Evolutionary conservation across 2,888 invertebrate genomes (phyloP), one percentile per base, ranked within the genome.

Genomic region (Ormia ochracea): DNA sequence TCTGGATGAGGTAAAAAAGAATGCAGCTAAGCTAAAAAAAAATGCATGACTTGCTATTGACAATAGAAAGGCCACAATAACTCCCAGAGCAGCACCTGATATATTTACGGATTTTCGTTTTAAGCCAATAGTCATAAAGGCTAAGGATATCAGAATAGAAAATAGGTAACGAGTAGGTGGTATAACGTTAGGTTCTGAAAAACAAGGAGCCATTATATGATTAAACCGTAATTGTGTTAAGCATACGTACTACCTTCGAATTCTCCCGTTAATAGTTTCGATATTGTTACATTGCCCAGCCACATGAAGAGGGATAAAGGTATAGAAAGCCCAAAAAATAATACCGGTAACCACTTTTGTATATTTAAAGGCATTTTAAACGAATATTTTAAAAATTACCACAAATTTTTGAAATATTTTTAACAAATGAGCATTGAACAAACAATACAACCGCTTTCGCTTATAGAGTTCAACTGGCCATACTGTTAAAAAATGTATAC

Each of bases 21-120:
- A 97, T 3, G 93, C 91, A 14, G 95, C 90, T 33, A 97, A 90
- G 81, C 93, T 92, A 12, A 92, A 92, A 52, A 95, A 89, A 87
- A 96, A 96, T 76, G 94, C 93, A 85, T 94, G 94, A 87, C 93
- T 96, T 61, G 95, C 93, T 26, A 96, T 89, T 2, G 96, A 95
- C 43, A 96, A 87, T 21, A 95, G 89, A 85, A 96, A 94, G 10
- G 95, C 96, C 63, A 96, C 92, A 3, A 94, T 83, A 21, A 94
- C 89, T 4, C 94, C 96, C 78, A 94, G 89, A 3, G 93, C 81
- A 1, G 95, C 95, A 33, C 96, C 96, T 81, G 93, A 94, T 17
- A 91, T 87, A 85, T 92, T 93, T 0, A 96, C 90, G 84, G 94
- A 94, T 82, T 93, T 93, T 81, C 92, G 93, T 78, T 91, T 93